Conservation (phyloP, 2,888 invertebrate genomes). For the Cosmorhoe ocellata region DNA sequence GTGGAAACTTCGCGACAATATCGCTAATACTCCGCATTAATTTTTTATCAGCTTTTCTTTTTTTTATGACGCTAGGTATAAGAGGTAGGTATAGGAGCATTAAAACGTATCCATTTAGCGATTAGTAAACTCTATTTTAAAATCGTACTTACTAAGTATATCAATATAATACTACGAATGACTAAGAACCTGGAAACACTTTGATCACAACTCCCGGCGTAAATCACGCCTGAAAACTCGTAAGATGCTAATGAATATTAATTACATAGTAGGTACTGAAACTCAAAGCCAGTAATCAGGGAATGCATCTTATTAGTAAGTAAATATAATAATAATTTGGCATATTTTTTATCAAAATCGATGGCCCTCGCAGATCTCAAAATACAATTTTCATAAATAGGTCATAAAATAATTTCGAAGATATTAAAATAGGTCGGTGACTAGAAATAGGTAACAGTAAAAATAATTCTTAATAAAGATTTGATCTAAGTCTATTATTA, state of each 20-base stretch:
- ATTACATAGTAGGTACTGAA: conserved; percentile 36
- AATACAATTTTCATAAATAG: conserved; percentile 54
- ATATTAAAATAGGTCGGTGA: conserved; percentile 41
- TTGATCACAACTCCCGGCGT: conserved; percentile 40
- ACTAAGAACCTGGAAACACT: conserved; percentile 31
- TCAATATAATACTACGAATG: conserved; percentile 43
- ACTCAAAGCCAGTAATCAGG: conserved; percentile 47
- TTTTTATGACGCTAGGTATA: conserved; percentile 26
- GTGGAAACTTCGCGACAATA: conserved; percentile 35
- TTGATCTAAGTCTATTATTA: conserved; percentile 54
- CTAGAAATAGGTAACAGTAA: conserved; percentile 54
- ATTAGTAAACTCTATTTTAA: conserved; percentile 39
- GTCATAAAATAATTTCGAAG: conserved; percentile 59
- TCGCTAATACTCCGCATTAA: conserved; percentile 38
- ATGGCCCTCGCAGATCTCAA: conserved; percentile 56
- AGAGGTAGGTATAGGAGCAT: conserved; percentile 50
- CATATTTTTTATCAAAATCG: conserved; percentile 61
- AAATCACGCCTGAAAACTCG: conserved; percentile 8
- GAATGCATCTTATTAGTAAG: conserved; percentile 38
- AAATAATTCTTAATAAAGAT: conserved; percentile 61
- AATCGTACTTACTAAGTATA: conserved; percentile 31
- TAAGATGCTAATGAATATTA: background rate
- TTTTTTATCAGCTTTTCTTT: conserved; percentile 31
- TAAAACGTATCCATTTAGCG: conserved; percentile 51
- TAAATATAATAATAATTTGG: conserved; percentile 60